A percentile compares a stretch with the other conserved stretches of the same genome.
These are phyloP conservation scores for Dryoscopus gambensis DNA, from an alignment of 2,113 vertebrate genomes.

Conservation along the genomic window DNA sequence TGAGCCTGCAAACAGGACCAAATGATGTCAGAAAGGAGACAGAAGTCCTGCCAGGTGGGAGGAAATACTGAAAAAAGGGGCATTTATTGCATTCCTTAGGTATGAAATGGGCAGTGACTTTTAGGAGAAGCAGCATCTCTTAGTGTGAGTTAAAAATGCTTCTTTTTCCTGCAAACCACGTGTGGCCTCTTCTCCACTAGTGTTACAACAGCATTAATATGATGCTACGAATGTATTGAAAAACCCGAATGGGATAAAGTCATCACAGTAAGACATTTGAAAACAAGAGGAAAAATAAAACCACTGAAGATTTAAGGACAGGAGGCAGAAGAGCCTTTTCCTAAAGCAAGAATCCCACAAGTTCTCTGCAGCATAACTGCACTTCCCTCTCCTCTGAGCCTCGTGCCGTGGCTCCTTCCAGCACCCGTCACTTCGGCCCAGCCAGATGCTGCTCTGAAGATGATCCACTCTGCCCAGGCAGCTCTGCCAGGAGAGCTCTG, in stretches of 20 bases:
- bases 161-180: not conserved
- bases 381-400: not conserved
- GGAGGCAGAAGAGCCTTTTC: not conserved
- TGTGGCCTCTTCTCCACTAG: not conserved
- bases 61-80: not conserved
- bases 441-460: not conserved
- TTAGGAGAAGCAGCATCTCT: not conserved
- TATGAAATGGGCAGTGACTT: not conserved
- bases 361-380: accelerated
- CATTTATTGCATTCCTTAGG: not conserved
- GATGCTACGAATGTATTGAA: not conserved
- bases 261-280: not conserved
- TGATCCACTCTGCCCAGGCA: too few relatives aligned
- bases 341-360: not conserved
- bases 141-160: not conserved
- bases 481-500: not conserved
- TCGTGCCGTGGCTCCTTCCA: not conserved
- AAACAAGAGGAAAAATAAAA: not conserved
- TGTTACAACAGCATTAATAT: not conserved
- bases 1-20: not conserved
- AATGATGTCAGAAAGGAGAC: not conserved
- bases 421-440: not conserved
- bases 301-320: not conserved
- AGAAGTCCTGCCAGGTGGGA: not conserved
- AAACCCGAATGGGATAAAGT: not conserved